A percentile compares a stretch with the other conserved stretches of the same genome.
These are phyloP conservation scores for Azemiops feae DNA, from an alignment of 2,113 vertebrate genomes.

Conservation along the genomic window DNA sequence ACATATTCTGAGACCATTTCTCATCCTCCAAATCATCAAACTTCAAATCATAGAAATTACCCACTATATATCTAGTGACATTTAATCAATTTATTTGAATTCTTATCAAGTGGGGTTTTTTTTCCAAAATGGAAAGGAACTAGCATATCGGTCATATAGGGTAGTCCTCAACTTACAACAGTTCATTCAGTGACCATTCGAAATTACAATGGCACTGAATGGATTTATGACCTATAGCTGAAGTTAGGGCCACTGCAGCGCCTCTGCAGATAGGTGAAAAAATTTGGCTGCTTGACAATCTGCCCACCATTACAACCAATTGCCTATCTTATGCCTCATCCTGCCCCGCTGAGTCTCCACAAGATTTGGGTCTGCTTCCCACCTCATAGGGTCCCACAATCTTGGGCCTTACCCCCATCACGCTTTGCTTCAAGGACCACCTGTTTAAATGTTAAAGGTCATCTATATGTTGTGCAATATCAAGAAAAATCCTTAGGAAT, in stretches of 20 bases:
- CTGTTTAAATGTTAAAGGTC: not conserved
- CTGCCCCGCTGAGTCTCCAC: not conserved
- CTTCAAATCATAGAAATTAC: not conserved
- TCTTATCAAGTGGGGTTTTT: not conserved
- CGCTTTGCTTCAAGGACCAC: not conserved
- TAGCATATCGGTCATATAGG: not conserved
- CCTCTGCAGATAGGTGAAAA: not conserved
- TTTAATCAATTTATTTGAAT: not conserved
- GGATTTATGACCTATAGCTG: not conserved
- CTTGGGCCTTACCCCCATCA: not conserved
- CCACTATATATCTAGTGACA: not conserved
- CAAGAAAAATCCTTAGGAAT: not conserved
- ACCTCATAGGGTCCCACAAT: not conserved
- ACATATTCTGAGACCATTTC: not conserved
- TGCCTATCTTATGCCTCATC: not conserved
- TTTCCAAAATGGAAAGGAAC: not conserved
- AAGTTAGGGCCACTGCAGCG: not conserved
- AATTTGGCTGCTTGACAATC: not conserved
- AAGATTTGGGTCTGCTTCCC: not conserved
- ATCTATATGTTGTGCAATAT: conserved; percentile 11
- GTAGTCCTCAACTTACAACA: not conserved
- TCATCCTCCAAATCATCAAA: not conserved
- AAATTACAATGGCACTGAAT: not conserved
- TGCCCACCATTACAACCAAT: not conserved
- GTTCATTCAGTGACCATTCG: not conserved